phyloP scores from a whole-genome alignment of 2,797 vertebrate species.

The Aulostomus chinensis region DNA sequence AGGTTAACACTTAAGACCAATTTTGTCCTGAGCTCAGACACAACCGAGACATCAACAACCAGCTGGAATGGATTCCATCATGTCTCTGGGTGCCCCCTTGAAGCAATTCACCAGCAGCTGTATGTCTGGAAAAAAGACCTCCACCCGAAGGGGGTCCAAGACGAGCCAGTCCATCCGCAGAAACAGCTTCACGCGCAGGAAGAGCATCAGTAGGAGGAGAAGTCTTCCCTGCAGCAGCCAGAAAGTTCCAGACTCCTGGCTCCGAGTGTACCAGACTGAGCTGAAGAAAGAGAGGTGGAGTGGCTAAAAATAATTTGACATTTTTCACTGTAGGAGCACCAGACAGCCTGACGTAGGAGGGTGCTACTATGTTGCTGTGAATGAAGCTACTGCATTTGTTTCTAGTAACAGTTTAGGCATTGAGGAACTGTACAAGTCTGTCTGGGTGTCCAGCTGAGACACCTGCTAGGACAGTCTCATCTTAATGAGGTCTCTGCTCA shows the following conservation, averaged over 20 bases:
- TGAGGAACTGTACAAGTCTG: no score
- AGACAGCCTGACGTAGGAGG: no score
- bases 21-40: no score
- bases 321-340: no score
- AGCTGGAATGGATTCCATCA: slow-evolving; percentile 69
- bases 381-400: no score
- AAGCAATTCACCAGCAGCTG: slow-evolving; percentile 77
- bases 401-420: no score
- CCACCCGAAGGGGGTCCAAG: slow-evolving; percentile 33
- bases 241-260: slow-evolving; percentile 78
- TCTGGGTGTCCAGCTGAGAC: slow-evolving; percentile 11
- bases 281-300: slow-evolving; percentile 77
- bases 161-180: slow-evolving; percentile 66
- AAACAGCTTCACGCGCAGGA: slow-evolving; percentile 69
- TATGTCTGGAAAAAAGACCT: slow-evolving; percentile 46
- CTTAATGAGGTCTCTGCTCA: slow-evolving; percentile 45
- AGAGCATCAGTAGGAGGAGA: slow-evolving; percentile 64
- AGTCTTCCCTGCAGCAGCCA: slow-evolving; percentile 71
- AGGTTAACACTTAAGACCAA: no score
- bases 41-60: no score
- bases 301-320: no score
- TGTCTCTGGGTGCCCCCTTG: slow-evolving; percentile 73
- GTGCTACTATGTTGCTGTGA: no score
- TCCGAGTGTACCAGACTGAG: slow-evolving; percentile 76
- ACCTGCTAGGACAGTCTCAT: slow-evolving; percentile 18